These are phyloP conservation scores for Carabus problematicus DNA, from an alignment of 2,888 invertebrate genomes.

Conservation along the genomic window DNA sequence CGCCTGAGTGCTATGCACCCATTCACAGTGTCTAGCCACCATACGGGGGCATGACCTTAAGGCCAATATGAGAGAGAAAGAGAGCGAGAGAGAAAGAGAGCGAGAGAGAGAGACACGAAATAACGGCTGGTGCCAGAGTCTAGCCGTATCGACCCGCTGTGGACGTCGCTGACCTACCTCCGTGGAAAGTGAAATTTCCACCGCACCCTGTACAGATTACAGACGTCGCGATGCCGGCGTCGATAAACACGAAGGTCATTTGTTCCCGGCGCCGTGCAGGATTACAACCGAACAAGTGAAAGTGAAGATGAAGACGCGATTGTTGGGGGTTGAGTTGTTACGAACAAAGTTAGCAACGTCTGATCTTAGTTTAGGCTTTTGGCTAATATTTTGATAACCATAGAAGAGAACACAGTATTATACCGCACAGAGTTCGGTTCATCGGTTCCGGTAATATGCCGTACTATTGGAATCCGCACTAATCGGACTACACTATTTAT, in stretches of 20 bases:
- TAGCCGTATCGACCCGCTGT: constrained; percentile 22
- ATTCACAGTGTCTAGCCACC: too few species aligned
- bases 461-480: too few species aligned
- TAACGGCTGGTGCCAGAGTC: constrained; percentile 32
- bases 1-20: too few species aligned
- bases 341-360: too few species aligned
- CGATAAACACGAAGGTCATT: not conserved
- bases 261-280: not conserved
- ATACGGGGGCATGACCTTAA: constrained; percentile 9
- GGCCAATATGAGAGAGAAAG: not conserved
- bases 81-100: not conserved
- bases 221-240: not conserved
- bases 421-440: too few species aligned
- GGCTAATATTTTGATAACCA: too few species aligned
- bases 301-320: constrained; percentile 12
- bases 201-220: not conserved
- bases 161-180: constrained; percentile 4
- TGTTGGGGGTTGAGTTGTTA: not conserved
- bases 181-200: constrained; percentile 5
- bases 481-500: too few species aligned
- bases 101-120: constrained; percentile 14
- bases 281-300: not conserved
- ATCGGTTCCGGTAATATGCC: too few species aligned
- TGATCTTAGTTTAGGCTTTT: too few species aligned
- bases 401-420: too few species aligned